phyloP scores from a whole-genome alignment of 1,140 invertebrate species.

The Sinonovacula constricta region DNA sequence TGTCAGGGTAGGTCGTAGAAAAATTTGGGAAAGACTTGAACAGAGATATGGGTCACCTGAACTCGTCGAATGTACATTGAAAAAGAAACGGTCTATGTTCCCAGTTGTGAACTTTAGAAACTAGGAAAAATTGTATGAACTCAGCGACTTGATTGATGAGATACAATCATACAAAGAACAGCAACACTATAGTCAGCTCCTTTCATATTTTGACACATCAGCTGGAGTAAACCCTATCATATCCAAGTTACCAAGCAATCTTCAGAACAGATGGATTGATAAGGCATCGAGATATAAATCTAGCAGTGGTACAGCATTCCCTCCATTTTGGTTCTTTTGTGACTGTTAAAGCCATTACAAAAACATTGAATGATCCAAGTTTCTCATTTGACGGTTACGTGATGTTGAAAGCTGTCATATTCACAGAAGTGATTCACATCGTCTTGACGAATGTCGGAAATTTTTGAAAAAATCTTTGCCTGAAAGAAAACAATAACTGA shows the following conservation, averaged over 20 bases:
- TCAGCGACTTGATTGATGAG: conserved; percentile 17
- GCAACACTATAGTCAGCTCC: neutral
- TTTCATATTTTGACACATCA: conserved; percentile 41
- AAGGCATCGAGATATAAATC: conserved; percentile 14
- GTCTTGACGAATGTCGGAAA: neutral
- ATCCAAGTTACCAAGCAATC: conserved; percentile 33
- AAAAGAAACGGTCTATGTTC: conserved; percentile 14
- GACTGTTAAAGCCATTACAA: conserved; percentile 14
- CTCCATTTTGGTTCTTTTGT: conserved; percentile 9
- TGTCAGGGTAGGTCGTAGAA: neutral
- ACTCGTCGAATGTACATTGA: conserved; percentile 24
- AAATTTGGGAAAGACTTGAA: conserved; percentile 26
- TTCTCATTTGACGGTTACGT: conserved; percentile 15
- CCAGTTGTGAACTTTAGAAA: conserved; percentile 17
- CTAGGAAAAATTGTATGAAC: conserved; percentile 13
- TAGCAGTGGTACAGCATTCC: neutral
- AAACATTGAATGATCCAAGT: conserved; percentile 27
- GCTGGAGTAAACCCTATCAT: conserved; percentile 27
- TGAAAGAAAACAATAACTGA: neutral
- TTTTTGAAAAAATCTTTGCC: neutral
- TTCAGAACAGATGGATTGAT: conserved; percentile 41
- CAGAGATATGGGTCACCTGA: conserved; percentile 31
- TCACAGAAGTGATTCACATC: neutral
- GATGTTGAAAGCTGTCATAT: too few relatives aligned
- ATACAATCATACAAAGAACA: conserved; percentile 29